These are phyloP conservation scores for Parazoanthus darwini DNA, from an alignment of 92 coral and sea anemone genomes.

Conservation along the genomic window DNA sequence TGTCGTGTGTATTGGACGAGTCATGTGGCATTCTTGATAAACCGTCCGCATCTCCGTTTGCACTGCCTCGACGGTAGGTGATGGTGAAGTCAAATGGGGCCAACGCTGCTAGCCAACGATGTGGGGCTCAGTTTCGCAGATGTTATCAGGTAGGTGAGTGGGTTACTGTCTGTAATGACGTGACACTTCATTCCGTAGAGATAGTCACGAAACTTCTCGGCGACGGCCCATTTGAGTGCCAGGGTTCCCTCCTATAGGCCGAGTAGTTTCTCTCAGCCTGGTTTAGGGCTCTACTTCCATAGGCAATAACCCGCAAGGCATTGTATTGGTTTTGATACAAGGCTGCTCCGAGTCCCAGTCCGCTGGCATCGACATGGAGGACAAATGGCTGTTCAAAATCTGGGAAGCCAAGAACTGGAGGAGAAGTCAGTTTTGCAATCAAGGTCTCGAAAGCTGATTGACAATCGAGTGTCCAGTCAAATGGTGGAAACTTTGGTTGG, in stretches of 20 bases:
- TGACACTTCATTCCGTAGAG: conserved; percentile 53
- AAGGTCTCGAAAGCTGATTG: conserved; percentile 45
- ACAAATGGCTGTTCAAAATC: conserved; percentile 40
- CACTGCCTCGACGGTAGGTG: conserved; percentile 51
- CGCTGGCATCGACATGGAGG: conserved; percentile 42
- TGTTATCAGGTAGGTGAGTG: conserved; percentile 50
- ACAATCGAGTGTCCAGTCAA: conserved; percentile 2
- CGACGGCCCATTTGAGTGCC: conserved; percentile 57
- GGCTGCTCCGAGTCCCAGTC: conserved; percentile 40
- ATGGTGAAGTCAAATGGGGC: conserved; percentile 59
- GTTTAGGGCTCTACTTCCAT: conserved; percentile 40
- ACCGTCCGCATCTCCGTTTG: conserved; percentile 51
- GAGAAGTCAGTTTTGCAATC: conserved; percentile 39
- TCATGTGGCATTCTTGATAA: conserved; percentile 49
- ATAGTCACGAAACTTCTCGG: conserved; percentile 52
- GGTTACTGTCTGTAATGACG: conserved; percentile 53
- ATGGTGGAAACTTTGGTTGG: background rate
- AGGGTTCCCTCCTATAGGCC: conserved; percentile 47
- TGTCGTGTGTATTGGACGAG: background rate
- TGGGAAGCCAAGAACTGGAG: conserved; percentile 41
- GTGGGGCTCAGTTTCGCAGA: conserved; percentile 55
- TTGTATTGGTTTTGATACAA: conserved; percentile 39
- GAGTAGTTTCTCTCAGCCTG: background rate
- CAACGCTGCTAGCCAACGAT: conserved; percentile 57
- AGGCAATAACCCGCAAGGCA: conserved; percentile 36